These are phyloP conservation scores for Leptinotarsa tumamoca DNA, from an alignment of 2,888 invertebrate genomes.

Conservation along the genomic window DNA sequence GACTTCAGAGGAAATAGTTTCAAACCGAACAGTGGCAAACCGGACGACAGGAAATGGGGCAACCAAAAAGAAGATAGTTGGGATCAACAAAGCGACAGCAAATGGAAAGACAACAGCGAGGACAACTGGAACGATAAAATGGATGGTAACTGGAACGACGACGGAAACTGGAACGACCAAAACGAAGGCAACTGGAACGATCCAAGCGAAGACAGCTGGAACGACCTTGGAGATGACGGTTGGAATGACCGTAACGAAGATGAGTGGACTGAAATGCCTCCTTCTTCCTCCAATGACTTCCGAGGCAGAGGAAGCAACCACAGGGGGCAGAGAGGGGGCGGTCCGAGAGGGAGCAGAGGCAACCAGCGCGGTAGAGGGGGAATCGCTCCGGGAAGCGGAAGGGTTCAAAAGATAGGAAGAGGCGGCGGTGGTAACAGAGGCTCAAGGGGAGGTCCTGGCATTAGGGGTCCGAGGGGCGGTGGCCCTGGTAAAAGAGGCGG, in stretches of 20 bases:
- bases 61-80: slow-evolving; percentile 31
- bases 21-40: slow-evolving; percentile 25
- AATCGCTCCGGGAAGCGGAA: slow-evolving; percentile 25
- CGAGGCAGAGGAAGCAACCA: slow-evolving; percentile 29
- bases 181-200: slow-evolving; percentile 31
- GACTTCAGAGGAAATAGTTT: slow-evolving; percentile 34
- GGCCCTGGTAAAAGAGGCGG: slow-evolving; percentile 12
- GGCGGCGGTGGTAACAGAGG: slow-evolving; percentile 37
- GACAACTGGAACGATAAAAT: slow-evolving; percentile 28
- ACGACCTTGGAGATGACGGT: slow-evolving; percentile 3
- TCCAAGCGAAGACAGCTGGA: slow-evolving; percentile 23
- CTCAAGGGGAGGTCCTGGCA: not conserved
- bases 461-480: slow-evolving; percentile 7
- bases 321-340: slow-evolving; percentile 45
- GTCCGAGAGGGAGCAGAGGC: slow-evolving; percentile 53
- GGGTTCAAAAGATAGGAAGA: slow-evolving; percentile 1
- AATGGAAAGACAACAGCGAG: slow-evolving; percentile 23
- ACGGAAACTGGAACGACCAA: slow-evolving; percentile 31
- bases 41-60: slow-evolving; percentile 27
- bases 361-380: slow-evolving; percentile 44
- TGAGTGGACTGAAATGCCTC: slow-evolving; percentile 28
- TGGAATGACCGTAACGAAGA: slow-evolving; percentile 21
- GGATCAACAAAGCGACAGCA: slow-evolving; percentile 7
- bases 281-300: slow-evolving; percentile 29
- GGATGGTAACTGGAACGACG: not conserved